Percentiles rank a stretch among this genome's conserved stretches.
These are phyloP conservation scores for Amblyopsis rosae DNA, from an alignment of 2,113 vertebrate genomes.

Conservation along the genomic window DNA sequence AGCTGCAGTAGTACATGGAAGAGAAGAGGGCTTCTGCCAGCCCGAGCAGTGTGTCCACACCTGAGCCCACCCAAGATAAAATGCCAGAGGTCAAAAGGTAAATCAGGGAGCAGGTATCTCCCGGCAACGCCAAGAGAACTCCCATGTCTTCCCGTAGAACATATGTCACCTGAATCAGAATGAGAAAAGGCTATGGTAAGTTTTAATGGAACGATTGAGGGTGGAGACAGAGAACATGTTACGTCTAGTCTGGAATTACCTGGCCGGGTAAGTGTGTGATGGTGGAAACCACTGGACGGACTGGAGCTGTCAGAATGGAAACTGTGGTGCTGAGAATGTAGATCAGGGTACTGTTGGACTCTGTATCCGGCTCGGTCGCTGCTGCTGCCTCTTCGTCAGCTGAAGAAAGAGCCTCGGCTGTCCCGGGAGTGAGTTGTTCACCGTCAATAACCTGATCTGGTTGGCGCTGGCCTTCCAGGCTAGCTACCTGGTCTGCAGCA, in stretches of 20 bases:
- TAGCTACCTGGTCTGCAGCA: background rate
- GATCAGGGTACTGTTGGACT: conserved; percentile 53
- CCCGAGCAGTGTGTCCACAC: conserved; percentile 43
- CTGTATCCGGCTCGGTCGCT: conserved; percentile 45
- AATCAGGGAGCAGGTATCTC: conserved; percentile 57
- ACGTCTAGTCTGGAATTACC: conserved; percentile 33
- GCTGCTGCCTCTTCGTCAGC: conserved; percentile 14
- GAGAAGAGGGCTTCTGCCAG: conserved; percentile 45
- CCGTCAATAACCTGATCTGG: conserved; percentile 12
- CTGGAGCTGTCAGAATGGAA: conserved; percentile 63
- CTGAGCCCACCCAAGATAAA: conserved; percentile 49
- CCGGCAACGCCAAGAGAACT: conserved; percentile 66
- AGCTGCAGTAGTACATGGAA: conserved; percentile 54
- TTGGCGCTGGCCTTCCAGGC: conserved; percentile 13
- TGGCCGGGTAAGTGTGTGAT: conserved; percentile 69
- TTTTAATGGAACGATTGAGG: background rate
- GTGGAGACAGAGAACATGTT: background rate
- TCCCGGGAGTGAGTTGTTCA: background rate
- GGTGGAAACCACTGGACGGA: conserved; percentile 65
- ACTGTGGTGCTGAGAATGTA: conserved; percentile 63
- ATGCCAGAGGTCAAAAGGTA: conserved; percentile 68
- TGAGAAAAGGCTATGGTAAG: conserved; percentile 2
- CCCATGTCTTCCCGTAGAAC: conserved; percentile 72
- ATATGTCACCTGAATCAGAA: conserved; percentile 58
- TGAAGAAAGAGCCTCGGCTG: conserved; percentile 9